Percentiles rank a stretch among this genome's conserved stretches.
Evolutionary conservation across 2,888 invertebrate species (phyloP).

Genomic region (Tenthredo mesomela): DNA sequence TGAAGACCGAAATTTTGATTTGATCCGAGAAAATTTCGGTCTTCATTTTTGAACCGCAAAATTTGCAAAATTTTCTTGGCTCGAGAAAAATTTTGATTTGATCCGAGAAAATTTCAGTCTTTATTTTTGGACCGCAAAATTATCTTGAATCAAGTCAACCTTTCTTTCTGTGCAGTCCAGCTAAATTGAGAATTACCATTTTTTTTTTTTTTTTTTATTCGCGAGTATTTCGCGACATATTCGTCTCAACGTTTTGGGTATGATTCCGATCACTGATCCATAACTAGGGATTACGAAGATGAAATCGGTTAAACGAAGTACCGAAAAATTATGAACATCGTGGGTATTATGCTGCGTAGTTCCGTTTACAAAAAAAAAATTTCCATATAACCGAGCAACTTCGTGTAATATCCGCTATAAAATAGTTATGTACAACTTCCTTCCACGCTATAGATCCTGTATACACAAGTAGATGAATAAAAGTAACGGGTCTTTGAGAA

Average conservation of each 20-base stretch:
- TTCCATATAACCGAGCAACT: neutral
- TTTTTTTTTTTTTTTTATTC: too few species aligned
- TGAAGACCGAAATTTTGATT: too few species aligned
- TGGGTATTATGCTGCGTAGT: neutral
- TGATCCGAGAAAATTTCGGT: too few species aligned
- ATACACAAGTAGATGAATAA: neutral
- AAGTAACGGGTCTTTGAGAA: neutral
- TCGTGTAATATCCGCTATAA: slow-evolving; percentile 15
- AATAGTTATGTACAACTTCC: slow-evolving; percentile 1
- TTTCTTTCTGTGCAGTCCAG: too few species aligned
- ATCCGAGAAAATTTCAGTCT: too few species aligned
- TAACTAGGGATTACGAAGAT: neutral
- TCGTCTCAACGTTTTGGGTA: neutral
- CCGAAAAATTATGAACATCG: neutral
- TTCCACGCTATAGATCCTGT: neutral
- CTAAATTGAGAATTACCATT: too few species aligned
- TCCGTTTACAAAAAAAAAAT: slow-evolving; percentile 8
- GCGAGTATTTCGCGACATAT: neutral
- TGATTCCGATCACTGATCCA: neutral
- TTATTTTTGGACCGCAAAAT: too few species aligned
- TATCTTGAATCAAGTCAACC: too few species aligned
- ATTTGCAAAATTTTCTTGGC: too few species aligned
- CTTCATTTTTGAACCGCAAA: too few species aligned
- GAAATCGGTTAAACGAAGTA: neutral
- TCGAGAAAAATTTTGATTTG: too few species aligned